These are phyloP conservation scores for Thysanoteuthis rhombus DNA, from an alignment of 2,888 invertebrate species.

Conservation along the genomic window DNA sequence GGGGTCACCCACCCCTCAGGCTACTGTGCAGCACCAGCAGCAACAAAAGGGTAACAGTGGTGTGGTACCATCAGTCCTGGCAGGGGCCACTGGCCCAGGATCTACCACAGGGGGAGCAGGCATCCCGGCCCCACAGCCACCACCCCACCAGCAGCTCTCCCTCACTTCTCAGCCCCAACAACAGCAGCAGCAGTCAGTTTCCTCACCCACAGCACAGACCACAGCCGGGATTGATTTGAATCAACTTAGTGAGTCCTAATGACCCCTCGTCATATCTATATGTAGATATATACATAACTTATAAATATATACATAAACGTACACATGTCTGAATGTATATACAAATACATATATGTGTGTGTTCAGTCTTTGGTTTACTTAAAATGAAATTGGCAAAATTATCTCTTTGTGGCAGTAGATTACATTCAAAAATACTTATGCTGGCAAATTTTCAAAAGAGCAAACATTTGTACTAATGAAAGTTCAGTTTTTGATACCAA, in stretches of 20 bases:
- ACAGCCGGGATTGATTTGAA: constrained; percentile 31
- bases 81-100: constrained; percentile 27
- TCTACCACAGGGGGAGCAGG: constrained; percentile 22
- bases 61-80: neutral
- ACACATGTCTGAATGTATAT: neutral
- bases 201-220: constrained; percentile 40
- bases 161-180: constrained; percentile 36
- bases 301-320: neutral
- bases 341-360: neutral
- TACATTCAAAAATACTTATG: no score
- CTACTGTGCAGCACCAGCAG: constrained; percentile 45
- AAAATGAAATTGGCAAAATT: no score
- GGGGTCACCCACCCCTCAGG: constrained; percentile 45
- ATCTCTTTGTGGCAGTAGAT: no score
- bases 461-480: no score
- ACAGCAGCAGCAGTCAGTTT: constrained; percentile 42
- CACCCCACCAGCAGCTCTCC: constrained; percentile 32
- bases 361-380: neutral
- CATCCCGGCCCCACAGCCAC: constrained; percentile 27
- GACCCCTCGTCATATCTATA: neutral
- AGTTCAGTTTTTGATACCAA: no score
- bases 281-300: constrained; percentile 12
- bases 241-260: constrained; percentile 34
- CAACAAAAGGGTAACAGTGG: constrained; percentile 35
- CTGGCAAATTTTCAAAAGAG: no score